Evolutionary conservation across 1,140 invertebrate species (phyloP), one percentile per base, ranked within the genome.

Genomic region (Bombus waltoni): DNA sequence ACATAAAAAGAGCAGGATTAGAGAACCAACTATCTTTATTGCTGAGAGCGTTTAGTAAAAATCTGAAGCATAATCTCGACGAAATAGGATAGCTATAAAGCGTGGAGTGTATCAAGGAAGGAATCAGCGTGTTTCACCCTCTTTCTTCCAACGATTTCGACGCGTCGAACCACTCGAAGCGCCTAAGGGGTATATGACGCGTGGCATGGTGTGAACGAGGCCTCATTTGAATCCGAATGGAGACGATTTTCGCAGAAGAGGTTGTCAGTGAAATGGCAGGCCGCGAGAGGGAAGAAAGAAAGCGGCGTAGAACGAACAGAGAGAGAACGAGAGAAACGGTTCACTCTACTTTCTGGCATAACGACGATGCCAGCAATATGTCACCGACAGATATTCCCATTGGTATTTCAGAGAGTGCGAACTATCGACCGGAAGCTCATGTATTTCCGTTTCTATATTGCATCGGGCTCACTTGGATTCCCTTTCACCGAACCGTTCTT

Each of bases 221-320:
- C 82, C 93, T 94, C 93, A 94, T 94, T 94, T 94, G 94, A 94
- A 94, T 94, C 91, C 94, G 93, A 94, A 94, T 94, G 92, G 93
- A 93, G 92, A 92, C 92, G 93, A 93, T 94, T 93, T 93, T 93
- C 92, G 90, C 92, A 85, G 91, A 92, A 90, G 90, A 92, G 91
- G 86, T 81, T 83, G 92, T 90, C 89, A 90, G 91, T 89, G 87
- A 91, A 92, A 90, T 89, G 89, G 91, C 89, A 82, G 87, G 82
- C 90, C 82, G 44, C 83, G 76, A 82, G 75, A 25, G 80, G 44
- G 44, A n/a, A 72, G 13, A 66, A 62, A n/a, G 81, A 47, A 47
- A 40, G 70, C 70, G 32, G 75, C 73, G 62, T n/a, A 40, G 79
- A 62, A 62, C 62, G 72, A 53, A 81, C 62, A n/a, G 76, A 87